Conservation (phyloP, 2,113 vertebrate species). For the Callipepla californica region DNA sequence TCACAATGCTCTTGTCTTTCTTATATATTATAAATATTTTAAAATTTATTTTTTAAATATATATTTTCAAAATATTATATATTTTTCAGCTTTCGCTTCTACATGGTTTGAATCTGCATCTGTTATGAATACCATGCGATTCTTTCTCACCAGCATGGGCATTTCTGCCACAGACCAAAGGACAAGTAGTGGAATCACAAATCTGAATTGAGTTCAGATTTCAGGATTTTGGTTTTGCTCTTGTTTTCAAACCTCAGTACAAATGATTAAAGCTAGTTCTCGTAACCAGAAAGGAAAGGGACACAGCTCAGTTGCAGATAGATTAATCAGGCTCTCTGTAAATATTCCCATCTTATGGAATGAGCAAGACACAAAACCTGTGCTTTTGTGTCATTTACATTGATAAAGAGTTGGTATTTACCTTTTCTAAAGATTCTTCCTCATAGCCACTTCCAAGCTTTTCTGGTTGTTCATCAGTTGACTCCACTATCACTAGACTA, state of each 20-base stretch:
- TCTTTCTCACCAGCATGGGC: not conserved
- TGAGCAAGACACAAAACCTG: rapidly evolving
- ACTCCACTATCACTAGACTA: slow-evolving; percentile 78
- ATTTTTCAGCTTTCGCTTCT: not conserved
- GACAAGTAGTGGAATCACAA: not conserved
- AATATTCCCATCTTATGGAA: not conserved
- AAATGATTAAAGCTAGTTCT: not conserved
- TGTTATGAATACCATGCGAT: not conserved
- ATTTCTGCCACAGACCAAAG: not conserved
- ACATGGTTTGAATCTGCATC: not conserved
- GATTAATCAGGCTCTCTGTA: not conserved
- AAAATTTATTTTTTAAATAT: too few relatives aligned
- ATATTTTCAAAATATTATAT: too few relatives aligned
- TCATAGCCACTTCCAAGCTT: slow-evolving; percentile 74
- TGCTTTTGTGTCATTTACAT: not conserved
- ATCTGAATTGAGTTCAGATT: not conserved
- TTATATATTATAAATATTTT: too few relatives aligned
- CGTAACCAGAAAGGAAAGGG: not conserved
- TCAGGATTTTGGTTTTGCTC: not conserved
- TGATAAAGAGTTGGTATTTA: slow-evolving; percentile 55
- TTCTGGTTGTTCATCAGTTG: slow-evolving; percentile 81
- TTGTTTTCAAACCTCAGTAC: not conserved
- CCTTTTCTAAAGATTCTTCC: slow-evolving; percentile 87
- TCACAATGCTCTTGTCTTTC: not conserved
- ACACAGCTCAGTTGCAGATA: not conserved